Conservation (phyloP, 2,888 invertebrate species). For the Agrochola macilenta region DNA sequence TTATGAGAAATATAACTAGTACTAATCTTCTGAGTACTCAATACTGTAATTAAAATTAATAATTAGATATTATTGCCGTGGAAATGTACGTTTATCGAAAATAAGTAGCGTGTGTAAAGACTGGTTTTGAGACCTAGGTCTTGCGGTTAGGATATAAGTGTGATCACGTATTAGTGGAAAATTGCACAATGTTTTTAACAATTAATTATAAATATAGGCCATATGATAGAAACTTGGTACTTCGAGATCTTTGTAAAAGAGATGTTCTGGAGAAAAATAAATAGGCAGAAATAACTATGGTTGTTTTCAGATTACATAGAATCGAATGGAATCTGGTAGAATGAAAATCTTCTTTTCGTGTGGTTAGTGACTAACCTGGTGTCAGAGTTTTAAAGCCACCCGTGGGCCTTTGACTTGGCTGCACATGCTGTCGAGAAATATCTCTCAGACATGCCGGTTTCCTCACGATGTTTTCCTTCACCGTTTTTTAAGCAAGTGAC, state of each 20-base stretch:
- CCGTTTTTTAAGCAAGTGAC: no score
- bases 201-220: background rate
- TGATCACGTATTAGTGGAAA: background rate
- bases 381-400: no score
- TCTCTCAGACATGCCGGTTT: no score
- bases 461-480: no score
- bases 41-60: slow-evolving; percentile 53
- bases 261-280: background rate
- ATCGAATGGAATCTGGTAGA: background rate
- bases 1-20: slow-evolving; percentile 52
- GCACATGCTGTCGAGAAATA: no score
- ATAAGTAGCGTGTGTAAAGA: slow-evolving; percentile 24
- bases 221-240: no score
- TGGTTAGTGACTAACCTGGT: no score
- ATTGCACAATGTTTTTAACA: background rate
- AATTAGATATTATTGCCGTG: slow-evolving; percentile 37
- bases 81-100: slow-evolving; percentile 42
- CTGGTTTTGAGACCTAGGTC: slow-evolving; percentile 32
- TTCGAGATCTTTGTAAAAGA: no score
- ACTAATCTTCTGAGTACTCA: slow-evolving; percentile 32
- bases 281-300: background rate
- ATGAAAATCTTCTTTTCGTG: no score
- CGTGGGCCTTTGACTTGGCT: no score
- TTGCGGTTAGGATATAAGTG: slow-evolving; percentile 19
- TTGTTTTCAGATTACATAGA: background rate